Percentiles rank a stretch among this genome's conserved stretches.
phyloP scores from a whole-genome alignment of 2,888 invertebrate species.

The Eupeodes luniger region DNA sequence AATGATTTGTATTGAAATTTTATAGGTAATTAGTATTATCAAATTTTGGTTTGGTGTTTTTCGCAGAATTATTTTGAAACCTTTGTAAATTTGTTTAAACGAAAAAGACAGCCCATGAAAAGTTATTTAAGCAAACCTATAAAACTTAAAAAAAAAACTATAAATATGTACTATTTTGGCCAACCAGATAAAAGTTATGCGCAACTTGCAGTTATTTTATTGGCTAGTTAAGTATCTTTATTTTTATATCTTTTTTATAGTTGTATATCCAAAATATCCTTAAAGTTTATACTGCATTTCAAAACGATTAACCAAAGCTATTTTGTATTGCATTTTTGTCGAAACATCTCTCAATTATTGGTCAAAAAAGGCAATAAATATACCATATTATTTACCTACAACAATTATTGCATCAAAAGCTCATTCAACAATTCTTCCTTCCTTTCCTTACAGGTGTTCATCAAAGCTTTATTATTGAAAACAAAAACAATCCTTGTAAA shows the following conservation, averaged over 20 bases:
- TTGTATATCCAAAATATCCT: slow-evolving; percentile 1
- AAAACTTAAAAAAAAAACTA: neutral
- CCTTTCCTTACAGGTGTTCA: slow-evolving; percentile 33
- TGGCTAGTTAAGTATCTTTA: slow-evolving; percentile 34
- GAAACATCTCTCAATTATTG: slow-evolving; percentile 50
- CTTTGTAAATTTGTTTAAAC: no score
- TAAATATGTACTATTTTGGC: neutral
- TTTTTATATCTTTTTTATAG: slow-evolving; percentile 2
- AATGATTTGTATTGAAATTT: no score
- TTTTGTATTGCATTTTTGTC: slow-evolving; percentile 28
- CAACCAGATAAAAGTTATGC: slow-evolving; percentile 48
- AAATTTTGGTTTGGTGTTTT: no score
- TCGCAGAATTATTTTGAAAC: no score
- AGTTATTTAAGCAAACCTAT: neutral
- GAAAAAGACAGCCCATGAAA: neutral
- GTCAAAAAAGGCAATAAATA: slow-evolving; percentile 34
- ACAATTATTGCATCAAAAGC: slow-evolving; percentile 32
- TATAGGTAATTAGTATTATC: no score
- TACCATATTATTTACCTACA: neutral
- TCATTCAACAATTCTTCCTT: neutral
- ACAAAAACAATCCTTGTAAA: neutral
- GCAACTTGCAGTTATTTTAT: slow-evolving; percentile 52
- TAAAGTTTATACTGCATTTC: neutral
- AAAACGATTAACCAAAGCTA: slow-evolving; percentile 21
- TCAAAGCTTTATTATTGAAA: slow-evolving; percentile 45